These are phyloP conservation scores for Lasiurus cinereus DNA, from an alignment of 2,113 vertebrate species.

Conservation along the genomic window DNA sequence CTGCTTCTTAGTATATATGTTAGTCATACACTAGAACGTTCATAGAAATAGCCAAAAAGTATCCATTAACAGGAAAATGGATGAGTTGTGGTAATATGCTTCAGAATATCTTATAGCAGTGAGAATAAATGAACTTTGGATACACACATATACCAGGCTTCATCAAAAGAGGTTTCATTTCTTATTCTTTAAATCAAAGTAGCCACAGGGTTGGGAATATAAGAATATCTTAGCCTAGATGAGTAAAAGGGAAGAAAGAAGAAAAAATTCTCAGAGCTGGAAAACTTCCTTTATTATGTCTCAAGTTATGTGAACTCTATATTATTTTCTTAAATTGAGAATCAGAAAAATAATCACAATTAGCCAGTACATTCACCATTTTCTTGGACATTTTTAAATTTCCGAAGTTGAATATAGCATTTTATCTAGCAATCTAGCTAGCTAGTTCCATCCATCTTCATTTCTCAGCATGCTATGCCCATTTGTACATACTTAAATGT, in stretches of 20 bases:
- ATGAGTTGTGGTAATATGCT: neutral
- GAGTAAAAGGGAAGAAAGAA: neutral
- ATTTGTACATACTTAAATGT: neutral
- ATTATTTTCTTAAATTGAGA: neutral
- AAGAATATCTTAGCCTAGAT: neutral
- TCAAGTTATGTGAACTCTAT: neutral
- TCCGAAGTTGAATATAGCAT: neutral
- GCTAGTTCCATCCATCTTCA: neutral
- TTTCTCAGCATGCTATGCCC: neutral
- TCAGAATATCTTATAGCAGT: slow-evolving; percentile 31
- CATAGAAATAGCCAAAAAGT: slow-evolving; percentile 10
- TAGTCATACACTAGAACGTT: neutral
- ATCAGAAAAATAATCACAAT: slow-evolving; percentile 30
- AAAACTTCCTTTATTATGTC: slow-evolving; percentile 34
- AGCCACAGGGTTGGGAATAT: neutral
- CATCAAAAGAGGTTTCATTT: slow-evolving; percentile 6
- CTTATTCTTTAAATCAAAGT: neutral
- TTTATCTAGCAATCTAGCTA: neutral
- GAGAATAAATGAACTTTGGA: slow-evolving; percentile 31
- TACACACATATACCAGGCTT: neutral
- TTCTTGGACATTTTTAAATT: slow-evolving; percentile 39
- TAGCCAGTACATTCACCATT: neutral
- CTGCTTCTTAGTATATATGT: neutral
- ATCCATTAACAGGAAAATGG: neutral
- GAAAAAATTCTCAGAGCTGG: neutral